Percentiles rank a stretch among this genome's conserved stretches.
Conservation (phyloP, 1,140 invertebrate genomes). For the Brachystomella parvula region DNA sequence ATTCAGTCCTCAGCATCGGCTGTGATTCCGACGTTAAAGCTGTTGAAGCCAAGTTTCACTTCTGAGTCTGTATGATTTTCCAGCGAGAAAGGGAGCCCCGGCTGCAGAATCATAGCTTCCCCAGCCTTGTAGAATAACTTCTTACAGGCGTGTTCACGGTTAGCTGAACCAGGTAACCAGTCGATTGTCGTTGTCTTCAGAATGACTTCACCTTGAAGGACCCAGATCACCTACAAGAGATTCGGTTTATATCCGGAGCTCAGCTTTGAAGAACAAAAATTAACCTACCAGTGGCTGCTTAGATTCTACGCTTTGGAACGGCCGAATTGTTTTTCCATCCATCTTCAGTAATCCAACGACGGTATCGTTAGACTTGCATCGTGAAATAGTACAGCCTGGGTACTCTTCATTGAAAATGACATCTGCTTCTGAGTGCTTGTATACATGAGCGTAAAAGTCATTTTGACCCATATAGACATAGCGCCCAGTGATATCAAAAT, state of each 20-base stretch:
- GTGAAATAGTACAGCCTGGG: background rate
- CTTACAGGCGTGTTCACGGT: background rate
- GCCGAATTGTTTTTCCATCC: background rate
- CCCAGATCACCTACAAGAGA: background rate
- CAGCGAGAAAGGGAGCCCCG: background rate
- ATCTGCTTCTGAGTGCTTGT: background rate
- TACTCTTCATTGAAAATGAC: background rate
- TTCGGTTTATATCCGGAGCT: background rate
- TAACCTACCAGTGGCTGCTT: background rate
- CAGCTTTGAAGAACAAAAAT: background rate
- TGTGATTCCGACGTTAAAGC: no score
- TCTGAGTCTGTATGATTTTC: background rate
- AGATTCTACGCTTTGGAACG: background rate
- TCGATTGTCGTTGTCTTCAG: background rate
- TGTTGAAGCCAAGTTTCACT: background rate
- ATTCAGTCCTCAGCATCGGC: no score
- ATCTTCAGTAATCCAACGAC: background rate
- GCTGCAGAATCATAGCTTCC: background rate
- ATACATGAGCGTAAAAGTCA: no score
- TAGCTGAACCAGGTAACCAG: background rate
- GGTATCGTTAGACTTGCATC: background rate
- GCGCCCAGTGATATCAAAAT: no score
- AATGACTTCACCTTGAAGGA: background rate
- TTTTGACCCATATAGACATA: no score
- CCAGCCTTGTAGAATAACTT: background rate